Base-by-base conservation (phyloP, 1,140 invertebrate species). In the Aphelinus atriplicis region DNA sequence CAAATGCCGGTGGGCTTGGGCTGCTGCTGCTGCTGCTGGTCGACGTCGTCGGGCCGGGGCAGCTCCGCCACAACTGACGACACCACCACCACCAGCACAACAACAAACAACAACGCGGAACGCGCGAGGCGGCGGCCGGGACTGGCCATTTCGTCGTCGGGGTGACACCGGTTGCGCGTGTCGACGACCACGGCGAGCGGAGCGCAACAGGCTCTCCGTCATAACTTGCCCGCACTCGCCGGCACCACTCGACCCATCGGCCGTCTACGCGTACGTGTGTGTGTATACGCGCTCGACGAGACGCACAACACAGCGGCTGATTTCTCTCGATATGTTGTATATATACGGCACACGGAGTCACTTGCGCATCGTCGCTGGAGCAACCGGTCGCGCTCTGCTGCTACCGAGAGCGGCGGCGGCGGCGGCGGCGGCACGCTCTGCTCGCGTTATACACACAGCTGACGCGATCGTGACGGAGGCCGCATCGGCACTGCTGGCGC, bases 1-100 rank as follows among this genome's bases (percentile, higher is more conserved):
- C 91, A 92, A 77, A 92, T 87, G 61, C 85, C 86, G n/a, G 81
- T 75, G 45, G 83, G 80, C 63, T 80, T 80, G 1, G 80, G 64
- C 10, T 81, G 73, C 62, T 67, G 66, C 45, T 71, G 57, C 43
- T 46, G 76, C 2, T 60, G 74, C 51, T 57, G 45, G 1, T 75
- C 73, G 7, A 7, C 58, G 58, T 26, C 58, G 7, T 26, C 58
- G 58, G 3, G 74, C 2, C 56, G 71, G 26, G 43, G 45, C 1
- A 71, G 67, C 42, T 66, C 73, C 71, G 50, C 82, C 69, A 62
- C 77, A 66, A 77, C 63, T 10, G 51, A 5, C 4, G 51, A 43
- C 50, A 67, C 51, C 5, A 48, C 1, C 26, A 56, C 45, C 57
- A 5, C 3, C 57, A 45, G 7, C 58, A 42, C 46, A 9, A 7